Conservation (phyloP, 2,113 vertebrate genomes). For the Crotalus tigris region DNA sequence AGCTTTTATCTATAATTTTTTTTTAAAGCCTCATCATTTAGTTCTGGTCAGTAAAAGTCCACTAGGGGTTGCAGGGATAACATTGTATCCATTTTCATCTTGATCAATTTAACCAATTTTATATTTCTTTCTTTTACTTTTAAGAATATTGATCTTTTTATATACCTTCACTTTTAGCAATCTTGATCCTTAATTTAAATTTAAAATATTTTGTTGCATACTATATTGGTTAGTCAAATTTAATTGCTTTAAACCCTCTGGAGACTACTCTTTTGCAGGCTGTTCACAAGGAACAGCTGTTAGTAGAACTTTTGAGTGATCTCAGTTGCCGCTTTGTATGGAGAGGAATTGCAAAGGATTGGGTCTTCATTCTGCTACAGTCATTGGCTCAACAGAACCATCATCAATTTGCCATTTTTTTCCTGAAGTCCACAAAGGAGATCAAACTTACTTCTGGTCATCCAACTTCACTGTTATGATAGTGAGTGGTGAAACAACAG, state of each 20-base stretch:
- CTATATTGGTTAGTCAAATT: too few species aligned
- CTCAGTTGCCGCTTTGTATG: neutral
- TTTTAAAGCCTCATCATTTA: neutral
- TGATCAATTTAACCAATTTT: neutral
- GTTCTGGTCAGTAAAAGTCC: neutral
- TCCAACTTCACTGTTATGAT: neutral
- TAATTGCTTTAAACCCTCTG: too few species aligned
- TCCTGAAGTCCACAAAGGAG: neutral
- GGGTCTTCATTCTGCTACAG: neutral
- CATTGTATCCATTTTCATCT: neutral
- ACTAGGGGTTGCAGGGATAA: neutral
- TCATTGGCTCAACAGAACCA: neutral
- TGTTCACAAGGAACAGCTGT: neutral
- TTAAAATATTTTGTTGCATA: too few species aligned
- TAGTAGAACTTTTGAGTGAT: neutral
- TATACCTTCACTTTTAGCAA: neutral
- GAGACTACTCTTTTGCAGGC: neutral
- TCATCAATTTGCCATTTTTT: neutral
- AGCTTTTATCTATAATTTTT: neutral
- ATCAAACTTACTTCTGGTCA: neutral
- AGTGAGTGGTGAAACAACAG: neutral
- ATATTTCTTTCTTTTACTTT: neutral
- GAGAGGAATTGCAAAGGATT: neutral
- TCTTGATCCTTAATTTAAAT: too few species aligned
- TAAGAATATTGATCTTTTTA: neutral